Evolutionary conservation across 2,888 invertebrate species (phyloP).

Genomic region (Helicoverpa assulta): DNA sequence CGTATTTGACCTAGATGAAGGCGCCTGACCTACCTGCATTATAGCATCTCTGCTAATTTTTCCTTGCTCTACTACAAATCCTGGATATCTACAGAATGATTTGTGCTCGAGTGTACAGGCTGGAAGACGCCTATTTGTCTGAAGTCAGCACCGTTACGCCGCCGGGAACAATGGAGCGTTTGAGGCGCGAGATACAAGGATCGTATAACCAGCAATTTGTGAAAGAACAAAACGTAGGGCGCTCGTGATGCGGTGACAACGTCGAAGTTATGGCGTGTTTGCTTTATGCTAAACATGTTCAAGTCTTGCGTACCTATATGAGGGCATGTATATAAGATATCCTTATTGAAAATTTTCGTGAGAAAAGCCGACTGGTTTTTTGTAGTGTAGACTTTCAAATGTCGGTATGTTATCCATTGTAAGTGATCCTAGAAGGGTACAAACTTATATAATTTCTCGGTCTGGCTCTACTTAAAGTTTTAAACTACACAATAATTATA

Average conservation of each 20-base stretch:
- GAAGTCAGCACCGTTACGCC: conserved; percentile 47
- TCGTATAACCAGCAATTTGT: conserved; percentile 36
- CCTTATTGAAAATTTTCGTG: too few species aligned
- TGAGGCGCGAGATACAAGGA: conserved; percentile 26
- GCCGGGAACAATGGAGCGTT: conserved; percentile 49
- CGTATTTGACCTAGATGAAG: too few species aligned
- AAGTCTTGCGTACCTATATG: neutral
- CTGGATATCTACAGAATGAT: conserved; percentile 39
- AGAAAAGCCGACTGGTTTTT: too few species aligned
- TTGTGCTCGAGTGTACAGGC: conserved; percentile 26
- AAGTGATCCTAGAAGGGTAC: too few species aligned
- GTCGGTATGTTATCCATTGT: too few species aligned
- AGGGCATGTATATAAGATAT: too few species aligned
- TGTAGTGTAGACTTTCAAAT: too few species aligned
- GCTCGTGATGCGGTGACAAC: conserved; percentile 21
- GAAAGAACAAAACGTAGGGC: conserved; percentile 6
- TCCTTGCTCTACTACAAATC: conserved; percentile 11
- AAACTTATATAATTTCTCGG: too few species aligned
- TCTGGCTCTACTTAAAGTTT: too few species aligned
- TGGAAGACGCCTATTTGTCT: conserved; percentile 55
- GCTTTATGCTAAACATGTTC: conserved; percentile 17
- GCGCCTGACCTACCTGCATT: too few species aligned
- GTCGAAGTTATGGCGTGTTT: conserved; percentile 25
- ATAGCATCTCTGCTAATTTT: too few species aligned
- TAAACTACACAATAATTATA: too few species aligned